Percentiles rank a stretch among this genome's conserved stretches.
These are phyloP conservation scores for Oryzias curvinotus DNA, from an alignment of 2,113 vertebrate genomes.

Conservation along the genomic window DNA sequence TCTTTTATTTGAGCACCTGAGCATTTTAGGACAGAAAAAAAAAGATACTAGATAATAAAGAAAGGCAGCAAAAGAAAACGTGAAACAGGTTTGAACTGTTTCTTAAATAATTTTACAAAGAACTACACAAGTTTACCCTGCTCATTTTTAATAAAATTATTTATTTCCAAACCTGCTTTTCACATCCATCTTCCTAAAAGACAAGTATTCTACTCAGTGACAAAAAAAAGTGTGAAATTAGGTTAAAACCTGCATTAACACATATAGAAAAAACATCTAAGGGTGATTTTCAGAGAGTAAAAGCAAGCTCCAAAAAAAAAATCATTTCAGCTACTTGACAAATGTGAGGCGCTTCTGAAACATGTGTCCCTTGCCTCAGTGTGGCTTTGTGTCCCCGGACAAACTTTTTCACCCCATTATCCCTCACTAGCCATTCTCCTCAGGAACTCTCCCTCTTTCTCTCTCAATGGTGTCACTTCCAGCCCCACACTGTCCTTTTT, in stretches of 20 bases:
- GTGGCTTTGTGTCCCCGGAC: conserved; percentile 28
- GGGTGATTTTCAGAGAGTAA: conserved; percentile 7
- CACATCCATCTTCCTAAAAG: conserved; percentile 32
- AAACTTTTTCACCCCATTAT: conserved; percentile 36
- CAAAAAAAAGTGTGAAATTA: too few species aligned
- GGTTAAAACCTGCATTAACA: too few species aligned
- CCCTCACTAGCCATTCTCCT: conserved; percentile 35
- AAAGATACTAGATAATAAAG: too few species aligned
- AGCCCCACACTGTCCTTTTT: conserved; percentile 67
- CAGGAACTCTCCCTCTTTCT: conserved; percentile 31
- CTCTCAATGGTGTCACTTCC: conserved; percentile 51
- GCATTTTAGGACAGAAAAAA: too few species aligned
- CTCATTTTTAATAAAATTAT: conserved; percentile 48
- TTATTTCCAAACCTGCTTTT: conserved; percentile 50
- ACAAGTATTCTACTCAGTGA: conserved; percentile 33
- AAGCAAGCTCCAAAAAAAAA: conserved; percentile 15
- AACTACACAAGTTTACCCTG: not conserved
- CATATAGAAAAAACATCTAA: not conserved
- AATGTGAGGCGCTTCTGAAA: conserved; percentile 1
- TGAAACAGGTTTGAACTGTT: too few species aligned
- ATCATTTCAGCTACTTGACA: not conserved
- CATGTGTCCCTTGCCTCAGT: not conserved
- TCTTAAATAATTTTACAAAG: too few species aligned
- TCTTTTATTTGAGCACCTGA: too few species aligned
- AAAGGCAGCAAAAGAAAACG: too few species aligned